Percentiles rank a stretch among this genome's conserved stretches.
Evolutionary conservation across 2,113 vertebrate genomes (phyloP).

Genomic region (Malurus elegans): DNA sequence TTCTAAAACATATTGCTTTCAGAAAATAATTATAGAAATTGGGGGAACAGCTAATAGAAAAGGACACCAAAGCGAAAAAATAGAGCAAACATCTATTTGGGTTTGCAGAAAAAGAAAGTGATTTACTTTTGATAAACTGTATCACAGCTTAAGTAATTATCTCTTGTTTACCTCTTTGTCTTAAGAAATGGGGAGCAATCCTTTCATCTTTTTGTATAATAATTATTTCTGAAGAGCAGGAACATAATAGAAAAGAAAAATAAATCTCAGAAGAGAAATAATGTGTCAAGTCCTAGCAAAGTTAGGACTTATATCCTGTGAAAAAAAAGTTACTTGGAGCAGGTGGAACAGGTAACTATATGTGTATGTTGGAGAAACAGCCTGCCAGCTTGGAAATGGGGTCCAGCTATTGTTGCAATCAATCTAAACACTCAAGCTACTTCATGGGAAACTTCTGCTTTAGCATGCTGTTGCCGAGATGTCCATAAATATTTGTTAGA

Average conservation of each 20-base stretch:
- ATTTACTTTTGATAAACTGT: conserved; percentile 7
- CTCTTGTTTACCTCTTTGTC: background rate
- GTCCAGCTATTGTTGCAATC: background rate
- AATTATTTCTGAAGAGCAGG: background rate
- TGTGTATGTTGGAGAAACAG: background rate
- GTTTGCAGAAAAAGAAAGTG: background rate
- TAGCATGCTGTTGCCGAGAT: background rate
- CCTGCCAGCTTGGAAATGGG: background rate
- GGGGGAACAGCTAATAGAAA: background rate
- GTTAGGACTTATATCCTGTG: background rate
- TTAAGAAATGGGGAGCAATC: background rate
- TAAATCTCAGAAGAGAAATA: background rate
- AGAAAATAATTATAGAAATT: background rate
- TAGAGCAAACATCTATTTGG: background rate
- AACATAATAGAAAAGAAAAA: conserved; percentile 13
- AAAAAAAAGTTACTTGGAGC: background rate
- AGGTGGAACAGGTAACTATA: background rate
- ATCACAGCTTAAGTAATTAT: conserved; percentile 1
- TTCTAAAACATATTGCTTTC: background rate
- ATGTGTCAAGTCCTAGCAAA: background rate
- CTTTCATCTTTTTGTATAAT: conserved; percentile 4
- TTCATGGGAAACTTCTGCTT: background rate
- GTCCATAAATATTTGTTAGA: background rate
- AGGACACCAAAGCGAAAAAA: conserved; percentile 1
- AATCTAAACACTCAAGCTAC: background rate